Evolutionary conservation across 2,888 invertebrate species (phyloP).

Genomic region (Macrophya alboannulata): DNA sequence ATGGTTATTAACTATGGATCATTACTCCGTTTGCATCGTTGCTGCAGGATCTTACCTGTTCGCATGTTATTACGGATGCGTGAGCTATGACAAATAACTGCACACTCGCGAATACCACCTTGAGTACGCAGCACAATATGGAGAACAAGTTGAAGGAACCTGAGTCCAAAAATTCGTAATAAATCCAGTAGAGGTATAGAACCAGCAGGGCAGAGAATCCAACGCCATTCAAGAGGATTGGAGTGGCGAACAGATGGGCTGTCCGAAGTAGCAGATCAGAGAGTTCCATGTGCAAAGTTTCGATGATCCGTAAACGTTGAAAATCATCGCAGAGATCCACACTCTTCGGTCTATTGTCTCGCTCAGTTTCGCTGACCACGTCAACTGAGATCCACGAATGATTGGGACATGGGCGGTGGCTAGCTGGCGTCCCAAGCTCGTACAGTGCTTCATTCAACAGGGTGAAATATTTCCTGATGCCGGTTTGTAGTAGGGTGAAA

Average conservation of each 20-base stretch:
- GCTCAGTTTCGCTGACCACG: no score
- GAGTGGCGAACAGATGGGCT: background rate
- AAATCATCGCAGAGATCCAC: background rate
- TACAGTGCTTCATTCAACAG: background rate
- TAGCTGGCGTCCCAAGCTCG: background rate
- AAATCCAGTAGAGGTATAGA: background rate
- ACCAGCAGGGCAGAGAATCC: background rate
- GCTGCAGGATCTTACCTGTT: slow-evolving; percentile 4
- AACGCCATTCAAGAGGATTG: background rate
- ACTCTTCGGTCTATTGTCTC: background rate
- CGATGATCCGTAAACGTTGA: background rate
- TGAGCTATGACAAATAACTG: background rate
- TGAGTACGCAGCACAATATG: background rate
- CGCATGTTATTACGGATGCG: background rate
- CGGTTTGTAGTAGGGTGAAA: background rate
- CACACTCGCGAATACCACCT: background rate
- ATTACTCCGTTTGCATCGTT: background rate
- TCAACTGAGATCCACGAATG: background rate
- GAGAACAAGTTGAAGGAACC: no score
- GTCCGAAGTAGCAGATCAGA: background rate
- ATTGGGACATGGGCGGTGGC: background rate
- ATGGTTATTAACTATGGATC: no score
- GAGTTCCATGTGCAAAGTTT: background rate
- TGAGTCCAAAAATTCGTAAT: background rate
- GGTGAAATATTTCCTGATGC: background rate